Conservation (phyloP, 2,888 invertebrate genomes). For the Scotopteryx bipunctaria region DNA sequence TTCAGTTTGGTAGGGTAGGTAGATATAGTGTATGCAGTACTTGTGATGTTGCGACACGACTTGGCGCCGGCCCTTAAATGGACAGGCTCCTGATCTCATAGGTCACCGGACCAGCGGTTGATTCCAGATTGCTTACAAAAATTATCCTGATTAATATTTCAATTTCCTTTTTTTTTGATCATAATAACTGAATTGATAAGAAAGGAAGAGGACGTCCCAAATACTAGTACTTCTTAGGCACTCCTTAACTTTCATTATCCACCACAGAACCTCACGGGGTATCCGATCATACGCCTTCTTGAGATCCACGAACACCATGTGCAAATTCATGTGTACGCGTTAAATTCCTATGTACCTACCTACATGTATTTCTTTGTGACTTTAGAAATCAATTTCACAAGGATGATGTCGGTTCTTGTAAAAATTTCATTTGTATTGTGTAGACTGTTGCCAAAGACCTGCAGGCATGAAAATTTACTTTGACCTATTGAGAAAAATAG, state of each 20-base stretch:
- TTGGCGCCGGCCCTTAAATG: slow-evolving; percentile 72
- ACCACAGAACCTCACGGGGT: too few relatives aligned
- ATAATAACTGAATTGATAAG: too few relatives aligned
- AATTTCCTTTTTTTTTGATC: not conserved
- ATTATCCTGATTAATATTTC: slow-evolving; percentile 20
- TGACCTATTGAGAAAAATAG: slow-evolving; percentile 27
- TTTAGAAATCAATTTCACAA: not conserved
- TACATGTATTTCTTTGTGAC: too few relatives aligned
- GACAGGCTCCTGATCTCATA: slow-evolving; percentile 68
- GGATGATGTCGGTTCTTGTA: not conserved
- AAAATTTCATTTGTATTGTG: not conserved
- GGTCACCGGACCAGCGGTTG: slow-evolving; percentile 61
- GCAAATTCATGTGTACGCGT: too few relatives aligned
- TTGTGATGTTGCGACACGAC: slow-evolving; percentile 18
- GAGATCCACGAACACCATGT: too few relatives aligned
- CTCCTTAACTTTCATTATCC: too few relatives aligned
- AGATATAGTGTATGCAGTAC: slow-evolving; percentile 8
- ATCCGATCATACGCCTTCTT: too few relatives aligned
- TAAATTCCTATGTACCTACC: too few relatives aligned
- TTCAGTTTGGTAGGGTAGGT: slow-evolving; percentile 7
- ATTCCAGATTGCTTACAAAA: slow-evolving; percentile 40
- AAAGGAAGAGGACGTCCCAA: too few relatives aligned
- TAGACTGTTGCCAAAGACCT: slow-evolving; percentile 2
- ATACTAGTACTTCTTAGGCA: too few relatives aligned
- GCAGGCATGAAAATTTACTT: slow-evolving; percentile 13